Base-by-base conservation (phyloP, 2,888 invertebrate genomes). In the Spilarctia lutea region DNA sequence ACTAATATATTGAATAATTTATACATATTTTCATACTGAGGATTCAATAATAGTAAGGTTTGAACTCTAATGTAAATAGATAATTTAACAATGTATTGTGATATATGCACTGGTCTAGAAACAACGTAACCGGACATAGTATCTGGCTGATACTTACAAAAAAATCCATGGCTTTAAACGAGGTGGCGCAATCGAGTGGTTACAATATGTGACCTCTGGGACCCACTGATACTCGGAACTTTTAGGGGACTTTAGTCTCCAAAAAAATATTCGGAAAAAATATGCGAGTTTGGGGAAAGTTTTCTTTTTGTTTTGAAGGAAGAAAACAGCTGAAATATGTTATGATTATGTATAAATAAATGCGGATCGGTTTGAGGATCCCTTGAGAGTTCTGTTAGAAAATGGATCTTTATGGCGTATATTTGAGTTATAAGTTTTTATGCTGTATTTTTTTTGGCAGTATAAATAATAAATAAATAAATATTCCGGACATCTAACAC, bases 171-270 rank as follows among this genome's bases (percentile, higher is more conserved):
- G 76, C 79, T 79, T 75, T 78, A 79, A 89, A 89, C 83, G 86
- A 88, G 86, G 83, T 86, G 83, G 80, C 82, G 83, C 84, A 74
- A 83, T 83, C 82, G 84, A 83, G 85, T 83, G 88, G 83, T 82
- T 81, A 84, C 86, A 85, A 88, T 86, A 87, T 87, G 85, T 79
- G 87, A 80, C 88, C 88, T 83, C 67, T 71, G 88, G 87, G 88
- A 88, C 66, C 42, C 75, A 71, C 81, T 78, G 70, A 79, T 81
- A 81, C 82, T 87, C 81, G 82, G 71, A 83, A 85, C 84, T 87
- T 84, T 86, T 78, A 82, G 80, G 78, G 71, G 79, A 82, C 75
- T 86, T 82, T 79, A 78, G 78, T 82, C 80, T 82, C 80, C 78
- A 73, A 78, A 84, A 84, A 81, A 83, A 83, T 84, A 85, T 83